phyloP scores from a whole-genome alignment of 2,113 vertebrate species.

The Ceyx margarethae region DNA sequence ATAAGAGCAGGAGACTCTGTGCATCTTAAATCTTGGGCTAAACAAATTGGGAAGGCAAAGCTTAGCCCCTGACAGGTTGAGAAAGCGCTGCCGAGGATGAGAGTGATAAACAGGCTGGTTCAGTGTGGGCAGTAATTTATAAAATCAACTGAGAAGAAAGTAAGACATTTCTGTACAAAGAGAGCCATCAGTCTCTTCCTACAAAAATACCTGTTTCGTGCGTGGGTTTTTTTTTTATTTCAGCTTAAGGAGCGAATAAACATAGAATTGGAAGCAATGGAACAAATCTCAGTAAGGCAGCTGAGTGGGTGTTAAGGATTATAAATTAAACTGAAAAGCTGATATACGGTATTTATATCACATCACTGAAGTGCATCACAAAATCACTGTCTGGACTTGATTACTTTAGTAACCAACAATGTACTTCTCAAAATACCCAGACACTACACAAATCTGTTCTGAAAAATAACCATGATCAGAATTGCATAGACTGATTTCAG shows the following conservation, averaged over 20 bases:
- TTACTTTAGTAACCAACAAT: neutral
- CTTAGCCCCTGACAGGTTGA: neutral
- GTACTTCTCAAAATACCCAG: neutral
- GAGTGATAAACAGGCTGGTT: slow-evolving; percentile 17
- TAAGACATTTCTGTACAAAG: neutral
- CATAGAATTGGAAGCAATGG: neutral
- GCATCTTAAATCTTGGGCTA: slow-evolving; percentile 15
- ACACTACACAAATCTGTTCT: neutral
- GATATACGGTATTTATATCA: neutral
- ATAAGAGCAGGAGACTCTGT: neutral
- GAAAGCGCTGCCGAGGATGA: neutral
- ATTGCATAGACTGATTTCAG: neutral
- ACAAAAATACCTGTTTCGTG: neutral
- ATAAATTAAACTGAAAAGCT: neutral
- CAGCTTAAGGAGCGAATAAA: neutral
- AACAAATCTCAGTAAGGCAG: neutral
- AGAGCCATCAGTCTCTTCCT: slow-evolving; percentile 3
- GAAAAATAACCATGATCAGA: neutral
- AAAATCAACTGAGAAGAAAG: neutral
- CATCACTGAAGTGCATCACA: slow-evolving; percentile 1
- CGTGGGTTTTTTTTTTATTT: neutral
- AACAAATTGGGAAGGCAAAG: slow-evolving; percentile 15
- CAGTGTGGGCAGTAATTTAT: slow-evolving; percentile 24
- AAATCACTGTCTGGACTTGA: neutral
- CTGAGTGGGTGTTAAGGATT: neutral